Percentiles rank a stretch among this genome's conserved stretches.
These are phyloP conservation scores for Salvelinus sp. DNA, from an alignment of 2,113 vertebrate species.

Conservation along the genomic window DNA sequence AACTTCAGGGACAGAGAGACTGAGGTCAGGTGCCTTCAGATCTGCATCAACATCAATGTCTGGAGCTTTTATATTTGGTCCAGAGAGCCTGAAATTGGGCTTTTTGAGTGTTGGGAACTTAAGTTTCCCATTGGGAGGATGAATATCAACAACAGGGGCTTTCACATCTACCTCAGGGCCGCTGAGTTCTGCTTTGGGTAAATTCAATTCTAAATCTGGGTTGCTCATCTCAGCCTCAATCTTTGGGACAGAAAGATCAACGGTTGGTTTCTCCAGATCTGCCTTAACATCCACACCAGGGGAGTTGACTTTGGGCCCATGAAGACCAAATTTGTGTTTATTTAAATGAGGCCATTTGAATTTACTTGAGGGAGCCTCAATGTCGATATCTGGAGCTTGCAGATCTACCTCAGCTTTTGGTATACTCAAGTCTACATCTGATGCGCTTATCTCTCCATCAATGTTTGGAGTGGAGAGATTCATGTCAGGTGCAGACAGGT, in stretches of 20 bases:
- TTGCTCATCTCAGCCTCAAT: constrained; percentile 33
- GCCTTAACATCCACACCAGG: constrained; percentile 21
- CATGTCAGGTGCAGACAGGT: constrained; percentile 41
- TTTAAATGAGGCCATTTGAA: constrained; percentile 39
- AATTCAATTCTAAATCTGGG: constrained; percentile 47
- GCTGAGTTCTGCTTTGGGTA: constrained; percentile 48
- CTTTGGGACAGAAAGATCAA: constrained; percentile 24
- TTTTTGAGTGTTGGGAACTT: constrained; percentile 63
- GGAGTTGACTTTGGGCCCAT: constrained; percentile 13
- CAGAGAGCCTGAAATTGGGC: constrained; percentile 36
- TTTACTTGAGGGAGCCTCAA: constrained; percentile 43
- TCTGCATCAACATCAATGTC: constrained; percentile 52
- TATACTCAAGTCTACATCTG: constrained; percentile 54
- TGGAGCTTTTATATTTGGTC: constrained; percentile 48
- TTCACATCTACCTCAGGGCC: constrained; percentile 45
- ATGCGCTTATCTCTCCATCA: constrained; percentile 51
- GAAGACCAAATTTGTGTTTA: constrained; percentile 21
- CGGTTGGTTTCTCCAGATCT: constrained; percentile 40
- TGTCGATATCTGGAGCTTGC: constrained; percentile 49
- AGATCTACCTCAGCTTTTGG: constrained; percentile 50
- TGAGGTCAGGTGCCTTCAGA: constrained; percentile 52
- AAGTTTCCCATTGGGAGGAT: constrained; percentile 52
- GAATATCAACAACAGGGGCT: constrained; percentile 41
- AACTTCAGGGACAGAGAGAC: constrained; percentile 47
- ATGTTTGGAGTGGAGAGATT: constrained; percentile 49